A percentile compares a stretch with the other conserved stretches of the same genome.
Evolutionary conservation across 2,888 invertebrate genomes (phyloP).

Genomic region (Lithophane socia): DNA sequence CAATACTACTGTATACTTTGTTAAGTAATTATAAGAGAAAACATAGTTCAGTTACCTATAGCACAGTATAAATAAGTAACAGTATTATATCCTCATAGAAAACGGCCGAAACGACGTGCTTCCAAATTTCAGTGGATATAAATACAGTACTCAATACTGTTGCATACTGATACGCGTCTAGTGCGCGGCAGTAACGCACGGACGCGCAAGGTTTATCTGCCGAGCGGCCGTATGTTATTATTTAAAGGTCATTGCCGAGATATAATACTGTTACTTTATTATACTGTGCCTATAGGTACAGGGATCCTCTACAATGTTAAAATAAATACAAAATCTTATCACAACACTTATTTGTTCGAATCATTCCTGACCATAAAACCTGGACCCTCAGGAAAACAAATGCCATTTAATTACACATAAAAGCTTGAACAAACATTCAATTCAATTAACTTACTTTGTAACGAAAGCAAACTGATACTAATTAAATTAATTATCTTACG

Average conservation of each 20-base stretch:
- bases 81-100: no score
- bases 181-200: no score
- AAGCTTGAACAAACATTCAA: slow-evolving; percentile 30
- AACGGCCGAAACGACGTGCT: no score
- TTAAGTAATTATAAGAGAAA: slow-evolving; percentile 9
- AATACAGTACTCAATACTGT: no score
- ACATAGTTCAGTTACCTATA: background rate
- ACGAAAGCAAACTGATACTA: slow-evolving; percentile 35
- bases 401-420: slow-evolving; percentile 54
- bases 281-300: background rate
- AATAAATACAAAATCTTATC: slow-evolving; percentile 34
- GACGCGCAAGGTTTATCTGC: no score
- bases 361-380: slow-evolving; percentile 37
- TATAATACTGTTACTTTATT: no score
- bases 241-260: no score
- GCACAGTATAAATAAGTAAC: no score
- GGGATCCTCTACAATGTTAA: slow-evolving; percentile 20
- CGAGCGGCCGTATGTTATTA: no score
- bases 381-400: slow-evolving; percentile 36
- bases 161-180: no score
- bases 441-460: slow-evolving; percentile 60
- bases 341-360: slow-evolving; percentile 39
- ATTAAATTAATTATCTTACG: slow-evolving; percentile 56
- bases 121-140: no score
- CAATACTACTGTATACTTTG: background rate